phyloP scores from a whole-genome alignment of 2,797 vertebrate genomes.

The Mastacembelus armatus region DNA sequence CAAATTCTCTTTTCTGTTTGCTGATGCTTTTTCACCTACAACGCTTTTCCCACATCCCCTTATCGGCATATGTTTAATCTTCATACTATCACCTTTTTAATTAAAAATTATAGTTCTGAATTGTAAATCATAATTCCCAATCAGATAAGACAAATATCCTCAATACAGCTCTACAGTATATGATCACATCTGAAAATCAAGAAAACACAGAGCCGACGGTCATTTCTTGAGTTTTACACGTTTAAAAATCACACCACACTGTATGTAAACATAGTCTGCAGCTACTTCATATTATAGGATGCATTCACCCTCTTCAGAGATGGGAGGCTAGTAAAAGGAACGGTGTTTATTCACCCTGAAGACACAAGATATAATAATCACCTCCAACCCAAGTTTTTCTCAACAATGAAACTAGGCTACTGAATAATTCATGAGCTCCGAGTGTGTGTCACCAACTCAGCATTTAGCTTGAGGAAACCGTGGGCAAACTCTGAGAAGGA shows the following conservation, averaged over 20 bases:
- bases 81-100: slow-evolving; percentile 40
- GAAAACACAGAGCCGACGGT: slow-evolving; percentile 30
- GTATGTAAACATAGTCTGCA: slow-evolving; percentile 61
- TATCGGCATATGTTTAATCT: slow-evolving; percentile 44
- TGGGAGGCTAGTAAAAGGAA: too few species aligned
- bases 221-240: slow-evolving; percentile 48
- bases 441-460: slow-evolving; percentile 76
- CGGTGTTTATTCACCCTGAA: slow-evolving; percentile 76
- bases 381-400: slow-evolving; percentile 63
- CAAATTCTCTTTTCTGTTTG: slow-evolving; percentile 27
- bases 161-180: slow-evolving; percentile 15
- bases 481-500: slow-evolving; percentile 62
- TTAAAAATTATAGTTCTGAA: slow-evolving; percentile 17
- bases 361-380: slow-evolving; percentile 82
- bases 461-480: slow-evolving; percentile 75
- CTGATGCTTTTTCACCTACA: slow-evolving; percentile 36
- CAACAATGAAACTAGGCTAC: slow-evolving; percentile 75
- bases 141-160: slow-evolving; percentile 31
- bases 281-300: slow-evolving; percentile 64
- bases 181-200: not conserved
- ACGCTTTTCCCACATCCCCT: slow-evolving; percentile 13
- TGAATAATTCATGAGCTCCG: slow-evolving; percentile 76
- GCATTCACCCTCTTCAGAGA: slow-evolving; percentile 63
- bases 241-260: slow-evolving; percentile 47
- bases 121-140: too few species aligned